These are phyloP conservation scores for Troilus luridus DNA, from an alignment of 2,888 invertebrate species.

Conservation along the genomic window DNA sequence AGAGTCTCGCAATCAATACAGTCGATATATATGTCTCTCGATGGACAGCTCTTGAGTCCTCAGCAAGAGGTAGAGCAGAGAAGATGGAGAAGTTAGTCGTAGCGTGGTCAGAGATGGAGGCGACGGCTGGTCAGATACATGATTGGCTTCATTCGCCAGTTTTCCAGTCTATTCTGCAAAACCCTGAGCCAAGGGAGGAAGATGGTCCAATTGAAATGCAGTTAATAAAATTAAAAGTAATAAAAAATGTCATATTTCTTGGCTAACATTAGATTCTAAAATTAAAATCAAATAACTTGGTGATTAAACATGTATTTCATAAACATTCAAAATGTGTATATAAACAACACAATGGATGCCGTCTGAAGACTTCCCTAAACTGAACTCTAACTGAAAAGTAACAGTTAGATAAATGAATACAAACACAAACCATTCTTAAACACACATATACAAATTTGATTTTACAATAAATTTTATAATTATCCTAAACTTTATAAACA, in stretches of 20 bases:
- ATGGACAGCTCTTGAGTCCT: constrained; percentile 87
- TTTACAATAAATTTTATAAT: no score
- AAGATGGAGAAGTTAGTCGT: constrained; percentile 84
- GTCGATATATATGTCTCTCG: constrained; percentile 72
- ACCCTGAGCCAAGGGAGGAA: constrained; percentile 72
- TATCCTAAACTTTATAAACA: no score
- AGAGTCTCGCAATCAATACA: constrained; percentile 64
- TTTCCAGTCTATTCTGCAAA: constrained; percentile 60
- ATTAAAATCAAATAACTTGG: no score
- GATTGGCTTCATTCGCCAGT: constrained; percentile 74
- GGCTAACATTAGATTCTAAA: no score
- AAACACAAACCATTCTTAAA: no score
- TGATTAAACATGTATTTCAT: no score
- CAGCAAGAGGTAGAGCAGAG: constrained; percentile 82
- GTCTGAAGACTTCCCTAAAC: no score
- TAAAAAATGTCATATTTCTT: not conserved
- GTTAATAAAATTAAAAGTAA: constrained; percentile 42
- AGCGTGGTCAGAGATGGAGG: constrained; percentile 87
- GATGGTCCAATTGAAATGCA: constrained; percentile 81
- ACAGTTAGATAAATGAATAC: no score
- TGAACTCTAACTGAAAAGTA: no score
- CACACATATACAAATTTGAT: no score
- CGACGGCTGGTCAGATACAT: constrained; percentile 82
- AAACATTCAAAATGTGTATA: no score
- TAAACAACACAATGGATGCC: no score